Base-by-base conservation (phyloP, 1,140 invertebrate species). In the Drosophila ercepeae region DNA sequence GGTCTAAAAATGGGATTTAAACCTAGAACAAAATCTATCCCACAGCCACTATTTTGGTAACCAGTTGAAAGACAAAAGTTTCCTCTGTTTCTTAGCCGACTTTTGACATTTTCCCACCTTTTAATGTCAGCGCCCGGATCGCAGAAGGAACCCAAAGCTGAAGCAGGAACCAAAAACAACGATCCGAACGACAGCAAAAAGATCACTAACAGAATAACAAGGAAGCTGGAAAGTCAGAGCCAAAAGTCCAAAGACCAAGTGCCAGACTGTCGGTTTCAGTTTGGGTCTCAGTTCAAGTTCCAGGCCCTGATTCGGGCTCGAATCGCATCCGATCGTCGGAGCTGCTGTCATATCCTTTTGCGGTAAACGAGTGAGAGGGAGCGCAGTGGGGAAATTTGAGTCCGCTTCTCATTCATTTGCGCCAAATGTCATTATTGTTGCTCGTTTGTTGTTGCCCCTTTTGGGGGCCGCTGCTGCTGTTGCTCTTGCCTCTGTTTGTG, bases 401-500 rank as follows among this genome's bases (percentile, higher is more conserved):
- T 29, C 58, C 61, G 14, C 72, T 68, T 74, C 82, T 76, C 76
- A 86, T 88, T 88, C 82, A 88, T 88, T 88, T 89, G 83, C 82
- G 82, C 82, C 77, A 86, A 86, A 86, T 86, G 82, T 86, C 82
- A 88, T 88, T 88, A 86, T 86, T 86, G 82, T 75, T 88, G 82
- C 82, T 86, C 73, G 81, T 86, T 86, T 88, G 81, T 88, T 86
- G 78, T 46, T 54, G 51, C 39, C 44, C 42, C 29, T 36, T 51
- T 53, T 53, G 39, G 39, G 48, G 71, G 25, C 19, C 34, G 11
- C 27, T 23, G 75, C 46, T 65, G 32, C 32, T 34, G 23, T 49
- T 46, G 48, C 32, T 34, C 27, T 50, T 46, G 48, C 32, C 49
- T 13, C 39, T 64, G 45, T 64, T 51, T 54, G 53, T 51, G 48